Conservation (phyloP, 2,888 invertebrate genomes). For the Margaritifera margaritifera region DNA sequence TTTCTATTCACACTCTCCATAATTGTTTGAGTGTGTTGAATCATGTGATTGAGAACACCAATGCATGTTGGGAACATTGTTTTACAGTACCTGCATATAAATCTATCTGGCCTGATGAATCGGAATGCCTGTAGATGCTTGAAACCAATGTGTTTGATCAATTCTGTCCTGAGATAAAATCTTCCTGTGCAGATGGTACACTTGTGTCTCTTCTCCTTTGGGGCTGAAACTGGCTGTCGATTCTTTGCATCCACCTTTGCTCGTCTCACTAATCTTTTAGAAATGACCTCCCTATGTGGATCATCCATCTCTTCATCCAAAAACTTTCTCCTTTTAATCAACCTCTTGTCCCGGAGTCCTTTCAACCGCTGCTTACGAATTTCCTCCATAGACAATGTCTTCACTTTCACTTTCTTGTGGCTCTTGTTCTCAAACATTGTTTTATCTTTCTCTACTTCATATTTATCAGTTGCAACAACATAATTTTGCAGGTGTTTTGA, state of each 20-base stretch:
- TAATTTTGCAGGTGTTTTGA: not conserved
- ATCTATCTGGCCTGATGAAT: too few species aligned
- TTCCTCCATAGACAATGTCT: constrained; percentile 13
- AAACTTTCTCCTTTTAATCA: constrained; percentile 28
- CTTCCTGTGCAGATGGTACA: not conserved
- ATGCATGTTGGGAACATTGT: too few species aligned
- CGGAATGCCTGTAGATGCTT: too few species aligned
- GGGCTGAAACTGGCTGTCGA: not conserved
- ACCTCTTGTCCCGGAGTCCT: constrained; percentile 22
- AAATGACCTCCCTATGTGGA: not conserved
- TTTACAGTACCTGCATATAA: too few species aligned
- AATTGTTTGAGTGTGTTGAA: too few species aligned
- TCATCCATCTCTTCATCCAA: constrained; percentile 25
- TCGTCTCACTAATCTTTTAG: not conserved
- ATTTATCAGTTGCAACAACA: constrained; percentile 1
- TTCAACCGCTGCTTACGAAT: constrained; percentile 10
- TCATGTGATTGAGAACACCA: too few species aligned
- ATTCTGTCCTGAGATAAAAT: not conserved
- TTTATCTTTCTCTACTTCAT: constrained; percentile 5
- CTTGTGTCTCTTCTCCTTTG: not conserved
- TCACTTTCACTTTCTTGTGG: constrained; percentile 7
- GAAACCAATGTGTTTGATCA: not conserved
- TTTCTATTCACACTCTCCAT: too few species aligned
- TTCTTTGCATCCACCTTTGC: not conserved
- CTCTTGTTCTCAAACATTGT: not conserved